Base-by-base conservation (phyloP, 2,888 invertebrate genomes). In the Linnaemya tessellans region DNA sequence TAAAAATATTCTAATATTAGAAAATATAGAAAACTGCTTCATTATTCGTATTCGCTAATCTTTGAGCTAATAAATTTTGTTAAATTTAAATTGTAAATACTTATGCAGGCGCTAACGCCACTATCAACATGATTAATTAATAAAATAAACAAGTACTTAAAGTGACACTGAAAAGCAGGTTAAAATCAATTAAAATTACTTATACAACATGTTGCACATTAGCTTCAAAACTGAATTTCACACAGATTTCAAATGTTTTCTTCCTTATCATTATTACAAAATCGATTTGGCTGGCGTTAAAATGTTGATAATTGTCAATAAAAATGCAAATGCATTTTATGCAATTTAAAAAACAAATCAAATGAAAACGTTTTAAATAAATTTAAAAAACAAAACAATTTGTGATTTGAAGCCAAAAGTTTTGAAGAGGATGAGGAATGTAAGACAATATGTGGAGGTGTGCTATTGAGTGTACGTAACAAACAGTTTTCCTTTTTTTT, bases 211-310 rank as follows among this genome's bases (percentile, higher is more conserved):
- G 82, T 60, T 56, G 70, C 64, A 41, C 82, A 71, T 62, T 38
- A 71, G 65, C 71, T n/a, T 73, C 1, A 73, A 51, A 70, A 20
- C 5, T 9, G 56, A 73, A 51, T 65, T 46, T 15, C 9, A 13
- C 43, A 68, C 18, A 60, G 38, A 51, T 79, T 83, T 49, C 43
- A 54, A 58, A 5, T 41, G 3, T 51, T 75, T 75, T 56, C 77
- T 80, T 84, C 84, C 84, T 77, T 80, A 84, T 80, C 84, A 46
- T 67, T 54, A 73, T 73, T 77, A 77, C 75, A 43, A 80, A 80
- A 80, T 80, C 73, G 77, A 73, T 80, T 80, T 77, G 84, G 73
- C 77, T 77, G 84, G 73, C 77, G 62, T 62, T 71, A 73, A 54
- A 73, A 67, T 68, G 62, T 60, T 67, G 54, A 84, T 62, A 80